A percentile compares a stretch with the other conserved stretches of the same genome.
phyloP scores from a whole-genome alignment of 2,113 vertebrate genomes.

The Paedocypris sp. region DNA sequence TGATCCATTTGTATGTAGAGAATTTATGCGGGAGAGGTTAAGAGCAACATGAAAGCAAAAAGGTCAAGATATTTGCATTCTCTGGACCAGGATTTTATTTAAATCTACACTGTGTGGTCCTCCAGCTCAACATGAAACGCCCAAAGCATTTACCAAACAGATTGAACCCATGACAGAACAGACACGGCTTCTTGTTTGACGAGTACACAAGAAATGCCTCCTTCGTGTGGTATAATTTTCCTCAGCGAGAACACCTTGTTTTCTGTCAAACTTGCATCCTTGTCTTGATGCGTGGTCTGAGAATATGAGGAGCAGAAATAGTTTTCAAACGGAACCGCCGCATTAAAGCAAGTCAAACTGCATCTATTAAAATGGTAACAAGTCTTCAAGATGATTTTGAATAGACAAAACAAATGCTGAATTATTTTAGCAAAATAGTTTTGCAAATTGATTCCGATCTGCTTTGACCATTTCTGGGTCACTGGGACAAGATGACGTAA shows the following conservation, averaged over 20 bases:
- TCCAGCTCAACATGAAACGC: slow-evolving; percentile 19
- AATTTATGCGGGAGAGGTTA: background rate
- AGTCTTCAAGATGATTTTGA: too few relatives aligned
- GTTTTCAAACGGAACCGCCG: too few relatives aligned
- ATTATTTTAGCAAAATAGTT: too few relatives aligned
- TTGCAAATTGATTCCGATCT: too few relatives aligned
- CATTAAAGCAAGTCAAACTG: too few relatives aligned
- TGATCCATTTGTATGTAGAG: background rate
- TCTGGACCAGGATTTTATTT: slow-evolving; percentile 12
- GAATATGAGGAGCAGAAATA: too few relatives aligned
- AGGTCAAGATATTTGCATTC: slow-evolving; percentile 1
- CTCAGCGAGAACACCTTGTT: background rate
- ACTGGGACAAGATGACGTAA: too few relatives aligned
- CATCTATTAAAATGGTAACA: too few relatives aligned
- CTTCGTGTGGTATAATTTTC: background rate
- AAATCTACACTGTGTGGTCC: slow-evolving; percentile 23
- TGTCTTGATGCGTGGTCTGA: too few relatives aligned
- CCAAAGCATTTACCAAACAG: slow-evolving; percentile 39
- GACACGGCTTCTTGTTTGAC: slow-evolving; percentile 23
- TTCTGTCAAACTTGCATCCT: background rate
- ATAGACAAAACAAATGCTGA: too few relatives aligned
- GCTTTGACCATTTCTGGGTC: too few relatives aligned
- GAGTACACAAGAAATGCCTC: slow-evolving; percentile 1
- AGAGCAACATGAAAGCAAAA: background rate
- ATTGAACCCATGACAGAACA: slow-evolving; percentile 30